Conservation (phyloP, 1,140 invertebrate genomes). For the Glossosoma conforme region DNA sequence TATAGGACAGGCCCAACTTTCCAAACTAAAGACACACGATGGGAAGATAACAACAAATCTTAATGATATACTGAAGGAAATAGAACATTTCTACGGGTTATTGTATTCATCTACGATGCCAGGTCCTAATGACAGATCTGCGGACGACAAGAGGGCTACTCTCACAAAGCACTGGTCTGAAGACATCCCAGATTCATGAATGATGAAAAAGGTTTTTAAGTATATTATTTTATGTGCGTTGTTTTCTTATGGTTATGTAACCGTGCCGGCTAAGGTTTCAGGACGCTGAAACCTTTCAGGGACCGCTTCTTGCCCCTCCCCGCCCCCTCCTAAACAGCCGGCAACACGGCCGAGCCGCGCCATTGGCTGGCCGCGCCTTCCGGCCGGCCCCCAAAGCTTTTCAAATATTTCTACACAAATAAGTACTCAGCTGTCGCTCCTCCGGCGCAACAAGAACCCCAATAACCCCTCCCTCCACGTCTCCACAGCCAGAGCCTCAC, state of each 20-base stretch:
- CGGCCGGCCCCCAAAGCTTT: constrained; percentile 33
- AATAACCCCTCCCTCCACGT: constrained; percentile 2
- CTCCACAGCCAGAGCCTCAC: not conserved
- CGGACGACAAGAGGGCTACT: too few relatives aligned
- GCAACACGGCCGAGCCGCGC: constrained; percentile 13
- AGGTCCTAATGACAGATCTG: too few relatives aligned
- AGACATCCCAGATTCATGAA: too few relatives aligned
- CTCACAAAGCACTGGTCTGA: too few relatives aligned
- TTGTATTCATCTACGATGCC: too few relatives aligned
- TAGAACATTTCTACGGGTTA: too few relatives aligned
- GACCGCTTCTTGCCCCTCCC: constrained; percentile 15
- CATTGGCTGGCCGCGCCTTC: constrained; percentile 28
- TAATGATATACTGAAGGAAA: too few relatives aligned
- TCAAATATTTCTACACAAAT: constrained; percentile 34
- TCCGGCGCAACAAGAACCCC: constrained; percentile 14
- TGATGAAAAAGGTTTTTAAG: too few relatives aligned
- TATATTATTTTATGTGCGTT: too few relatives aligned
- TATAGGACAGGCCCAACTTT: too few relatives aligned
- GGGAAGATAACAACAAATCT: too few relatives aligned
- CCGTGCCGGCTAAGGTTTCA: constrained; percentile 14
- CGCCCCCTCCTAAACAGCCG: not conserved
- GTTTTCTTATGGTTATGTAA: constrained; percentile 1
- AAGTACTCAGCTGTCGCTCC: constrained; percentile 22
- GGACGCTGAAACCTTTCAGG: constrained; percentile 22
- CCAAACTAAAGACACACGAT: too few relatives aligned